These are phyloP conservation scores for Therioaphis trifolii DNA, from an alignment of 2,888 invertebrate genomes.

Conservation along the genomic window DNA sequence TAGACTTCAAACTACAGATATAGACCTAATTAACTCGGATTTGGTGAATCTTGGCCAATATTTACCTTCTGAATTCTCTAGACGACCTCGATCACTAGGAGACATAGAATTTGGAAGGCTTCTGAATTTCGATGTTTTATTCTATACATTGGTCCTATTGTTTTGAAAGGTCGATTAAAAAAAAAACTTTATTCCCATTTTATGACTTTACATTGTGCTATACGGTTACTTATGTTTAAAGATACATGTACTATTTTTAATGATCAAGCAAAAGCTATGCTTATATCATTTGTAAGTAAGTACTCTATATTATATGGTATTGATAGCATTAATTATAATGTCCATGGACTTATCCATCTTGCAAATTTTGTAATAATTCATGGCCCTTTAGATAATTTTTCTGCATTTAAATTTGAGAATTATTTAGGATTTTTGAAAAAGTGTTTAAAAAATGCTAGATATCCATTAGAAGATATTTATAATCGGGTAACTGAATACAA, in stretches of 20 bases:
- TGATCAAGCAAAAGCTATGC: neutral
- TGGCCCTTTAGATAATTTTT: neutral
- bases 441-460: neutral
- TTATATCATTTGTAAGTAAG: neutral
- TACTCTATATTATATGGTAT: neutral
- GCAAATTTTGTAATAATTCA: neutral
- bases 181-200: neutral
- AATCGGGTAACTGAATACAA: neutral
- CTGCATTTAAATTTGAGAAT: conserved; percentile 6
- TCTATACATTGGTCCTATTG: conserved; percentile 7
- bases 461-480: neutral
- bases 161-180: neutral
- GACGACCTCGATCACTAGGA: neutral
- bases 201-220: neutral
- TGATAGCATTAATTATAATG: neutral
- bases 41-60: too few species aligned
- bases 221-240: neutral
- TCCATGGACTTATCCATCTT: neutral
- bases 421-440: neutral
- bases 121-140: conserved; percentile 2
- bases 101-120: neutral
- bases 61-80: neutral
- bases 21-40: too few species aligned
- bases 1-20: too few species aligned
- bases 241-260: neutral